Base-by-base conservation (phyloP, 2,888 invertebrate species). In the Netelia virgata region DNA sequence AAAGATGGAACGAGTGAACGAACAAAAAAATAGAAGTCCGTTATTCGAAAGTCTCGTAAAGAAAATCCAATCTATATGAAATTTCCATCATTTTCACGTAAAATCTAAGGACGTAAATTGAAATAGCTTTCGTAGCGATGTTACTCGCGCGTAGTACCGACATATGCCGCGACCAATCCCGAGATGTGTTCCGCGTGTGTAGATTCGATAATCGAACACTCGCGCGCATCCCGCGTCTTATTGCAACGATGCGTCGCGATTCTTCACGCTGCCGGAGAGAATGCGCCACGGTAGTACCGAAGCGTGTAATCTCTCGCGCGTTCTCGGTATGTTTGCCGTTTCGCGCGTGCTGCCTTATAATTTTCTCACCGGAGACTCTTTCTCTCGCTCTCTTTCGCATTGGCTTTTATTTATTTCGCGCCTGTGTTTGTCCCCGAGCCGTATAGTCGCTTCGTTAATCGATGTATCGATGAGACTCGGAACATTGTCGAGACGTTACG, bases 331-430 rank as follows among this genome's bases (percentile, higher is more conserved):
- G 81, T 87, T 83, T 82, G 85, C 86, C 77, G 78, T 87, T 87
- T 86, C 85, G 82, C 85, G 70, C 82, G 74, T 84, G 82, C 80
- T 77, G 78, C 59, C 86, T 85, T 85, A 77, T 86, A 85, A 86
- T 87, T 87, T 87, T 84, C 78, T 72, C 78, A 57, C 78, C 74
- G 64, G 55, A 76, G 55, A 47, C 20, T 63, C 20, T 16, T 28
- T 75, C 23, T 84, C 53, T 59, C 63, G 72, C 59, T 73, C 47
- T 28, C 36, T n/a, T 68, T 20, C 16, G 8, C 8, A 16, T 61
- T 16, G 28, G 16, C 16, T 6, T 41, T 57, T 68, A 43, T 20
- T 36, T 59, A 5, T 61, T 57, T 14, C 63, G 14, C 75, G 16
- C 11, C 41, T 14, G 69, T 66, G 6, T 16, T 23, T 53, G n/a